These are phyloP conservation scores for Ormyrus pomaceus DNA, from an alignment of 2,888 invertebrate genomes.

Conservation along the genomic window DNA sequence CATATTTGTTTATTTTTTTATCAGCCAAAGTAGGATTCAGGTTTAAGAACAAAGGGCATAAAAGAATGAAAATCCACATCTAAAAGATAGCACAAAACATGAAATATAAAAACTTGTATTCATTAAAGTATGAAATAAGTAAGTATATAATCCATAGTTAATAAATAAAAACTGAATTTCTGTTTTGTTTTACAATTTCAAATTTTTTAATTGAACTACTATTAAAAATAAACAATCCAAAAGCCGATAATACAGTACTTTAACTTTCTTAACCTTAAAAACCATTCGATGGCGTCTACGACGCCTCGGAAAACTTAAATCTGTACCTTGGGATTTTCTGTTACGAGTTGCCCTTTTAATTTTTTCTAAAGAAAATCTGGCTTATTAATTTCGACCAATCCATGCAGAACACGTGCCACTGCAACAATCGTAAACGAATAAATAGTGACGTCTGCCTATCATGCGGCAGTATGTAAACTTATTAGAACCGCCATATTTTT, in stretches of 20 bases:
- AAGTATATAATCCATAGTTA: background rate
- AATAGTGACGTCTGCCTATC: slow-evolving; percentile 36
- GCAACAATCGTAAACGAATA: slow-evolving; percentile 35
- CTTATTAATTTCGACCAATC: slow-evolving; percentile 57
- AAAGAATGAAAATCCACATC: slow-evolving; percentile 63
- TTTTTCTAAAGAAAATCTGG: slow-evolving; percentile 21
- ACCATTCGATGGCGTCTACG: background rate
- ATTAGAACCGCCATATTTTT: slow-evolving; percentile 36
- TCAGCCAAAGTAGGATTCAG: slow-evolving; percentile 59
- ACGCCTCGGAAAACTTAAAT: background rate
- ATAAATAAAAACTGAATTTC: background rate
- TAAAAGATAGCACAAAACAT: slow-evolving; percentile 51
- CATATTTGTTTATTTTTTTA: slow-evolving; percentile 84
- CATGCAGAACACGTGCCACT: slow-evolving; percentile 62
- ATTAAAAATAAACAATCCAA: background rate
- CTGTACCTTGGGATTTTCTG: slow-evolving; percentile 21
- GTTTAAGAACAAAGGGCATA: slow-evolving; percentile 61
- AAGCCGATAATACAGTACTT: background rate
- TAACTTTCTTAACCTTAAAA: slow-evolving; percentile 39
- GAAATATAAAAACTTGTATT: background rate
- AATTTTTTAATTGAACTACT: background rate
- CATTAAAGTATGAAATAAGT: background rate
- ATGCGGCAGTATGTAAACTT: slow-evolving; percentile 29
- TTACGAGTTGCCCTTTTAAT: background rate
- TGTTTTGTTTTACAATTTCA: background rate